These are phyloP conservation scores for Pterostichus niger DNA, from an alignment of 2,888 invertebrate genomes.

Conservation along the genomic window DNA sequence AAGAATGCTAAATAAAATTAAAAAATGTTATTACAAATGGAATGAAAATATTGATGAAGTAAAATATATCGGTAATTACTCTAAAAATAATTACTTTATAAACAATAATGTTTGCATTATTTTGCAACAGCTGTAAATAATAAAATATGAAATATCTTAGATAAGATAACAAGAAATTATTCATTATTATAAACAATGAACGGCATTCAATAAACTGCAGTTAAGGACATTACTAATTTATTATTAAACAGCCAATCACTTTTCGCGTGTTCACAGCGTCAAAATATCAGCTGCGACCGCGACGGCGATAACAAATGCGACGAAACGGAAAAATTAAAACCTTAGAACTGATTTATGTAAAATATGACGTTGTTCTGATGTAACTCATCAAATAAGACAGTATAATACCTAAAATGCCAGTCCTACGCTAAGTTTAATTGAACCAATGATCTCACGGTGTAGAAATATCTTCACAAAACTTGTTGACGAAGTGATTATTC, in stretches of 20 bases:
- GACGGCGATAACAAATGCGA: neutral
- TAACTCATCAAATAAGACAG: conserved; percentile 38
- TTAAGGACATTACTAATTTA: neutral
- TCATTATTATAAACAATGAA: conserved; percentile 5
- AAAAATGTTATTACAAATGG: neutral
- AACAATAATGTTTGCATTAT: neutral
- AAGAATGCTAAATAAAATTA: neutral
- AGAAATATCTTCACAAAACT: conserved; percentile 26
- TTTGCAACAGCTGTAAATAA: conserved; percentile 4
- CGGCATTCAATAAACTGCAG: conserved; percentile 7
- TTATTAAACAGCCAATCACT: neutral
- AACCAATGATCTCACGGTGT: conserved; percentile 40
- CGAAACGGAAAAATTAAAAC: conserved; percentile 5
- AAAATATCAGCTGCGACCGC: neutral
- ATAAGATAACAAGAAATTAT: conserved; percentile 7
- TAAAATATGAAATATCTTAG: neutral
- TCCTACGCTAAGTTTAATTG: conserved; percentile 53
- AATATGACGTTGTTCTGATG: conserved; percentile 43
- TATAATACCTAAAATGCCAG: conserved; percentile 54
- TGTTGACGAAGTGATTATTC: conserved; percentile 33
- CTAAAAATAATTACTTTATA: neutral
- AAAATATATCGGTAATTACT: neutral
- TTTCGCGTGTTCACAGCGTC: conserved; percentile 8
- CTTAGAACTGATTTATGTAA: conserved; percentile 45
- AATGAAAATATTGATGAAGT: neutral